Percentiles rank a stretch among this genome's conserved stretches.
These are phyloP conservation scores for Turdus rufiventris DNA, from an alignment of 2,113 vertebrate species.

Conservation along the genomic window DNA sequence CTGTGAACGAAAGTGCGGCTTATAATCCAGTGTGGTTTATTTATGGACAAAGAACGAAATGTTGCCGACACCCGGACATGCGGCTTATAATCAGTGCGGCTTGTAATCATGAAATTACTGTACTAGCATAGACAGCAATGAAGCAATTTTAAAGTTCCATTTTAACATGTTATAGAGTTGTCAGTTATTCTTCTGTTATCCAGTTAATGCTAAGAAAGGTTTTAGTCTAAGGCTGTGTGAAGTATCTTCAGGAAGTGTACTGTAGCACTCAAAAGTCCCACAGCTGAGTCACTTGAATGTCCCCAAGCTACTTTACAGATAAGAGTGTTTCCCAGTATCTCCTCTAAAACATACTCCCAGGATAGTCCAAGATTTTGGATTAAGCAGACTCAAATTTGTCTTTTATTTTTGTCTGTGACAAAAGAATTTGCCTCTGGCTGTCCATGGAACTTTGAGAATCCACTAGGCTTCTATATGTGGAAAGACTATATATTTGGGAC, in stretches of 20 bases:
- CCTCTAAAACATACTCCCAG: not conserved
- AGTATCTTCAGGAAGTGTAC: not conserved
- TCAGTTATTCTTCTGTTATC: not conserved
- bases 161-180: not conserved
- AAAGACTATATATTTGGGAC: not conserved
- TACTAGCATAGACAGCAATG: not conserved
- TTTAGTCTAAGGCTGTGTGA: not conserved
- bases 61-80: no score
- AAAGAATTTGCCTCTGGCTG: not conserved
- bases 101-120: no score
- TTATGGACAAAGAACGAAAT: no score
- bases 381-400: constrained; percentile 9
- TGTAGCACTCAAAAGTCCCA: not conserved
- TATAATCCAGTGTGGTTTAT: no score
- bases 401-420: constrained; percentile 5
- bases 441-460: not conserved
- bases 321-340: not conserved
- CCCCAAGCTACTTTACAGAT: not conserved
- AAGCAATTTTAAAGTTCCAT: not conserved
- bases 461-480: not conserved
- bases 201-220: not conserved
- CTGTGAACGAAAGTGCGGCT: no score
- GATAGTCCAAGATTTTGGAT: not conserved
- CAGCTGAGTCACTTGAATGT: not conserved
- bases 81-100: no score